phyloP scores from a whole-genome alignment of 2,113 vertebrate species.

The Sander vitreus region DNA sequence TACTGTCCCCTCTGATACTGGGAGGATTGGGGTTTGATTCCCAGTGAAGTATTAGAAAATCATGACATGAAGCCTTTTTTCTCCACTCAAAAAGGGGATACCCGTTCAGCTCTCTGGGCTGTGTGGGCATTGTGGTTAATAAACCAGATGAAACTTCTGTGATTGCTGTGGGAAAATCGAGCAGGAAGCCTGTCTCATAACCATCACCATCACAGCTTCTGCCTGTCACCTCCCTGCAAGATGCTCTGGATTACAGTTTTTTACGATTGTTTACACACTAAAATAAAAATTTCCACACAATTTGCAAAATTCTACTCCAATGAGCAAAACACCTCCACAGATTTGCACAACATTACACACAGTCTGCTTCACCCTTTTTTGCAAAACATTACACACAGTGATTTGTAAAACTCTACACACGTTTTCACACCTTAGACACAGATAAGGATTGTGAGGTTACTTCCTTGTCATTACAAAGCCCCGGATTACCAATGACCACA shows the following conservation, averaged over 20 bases:
- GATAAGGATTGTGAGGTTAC: too few relatives aligned
- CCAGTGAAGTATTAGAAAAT: background rate
- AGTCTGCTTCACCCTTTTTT: too few relatives aligned
- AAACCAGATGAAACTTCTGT: conserved; percentile 30
- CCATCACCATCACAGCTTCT: conserved; percentile 9
- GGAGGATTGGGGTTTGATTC: conserved; percentile 13
- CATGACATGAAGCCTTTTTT: background rate
- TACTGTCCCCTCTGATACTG: background rate
- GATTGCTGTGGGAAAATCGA: background rate
- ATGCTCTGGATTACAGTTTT: conserved; percentile 20
- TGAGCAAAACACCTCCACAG: too few relatives aligned
- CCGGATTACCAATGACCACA: too few relatives aligned
- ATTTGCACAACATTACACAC: too few relatives aligned
- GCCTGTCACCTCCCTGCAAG: conserved; percentile 2
- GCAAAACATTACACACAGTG: too few relatives aligned
- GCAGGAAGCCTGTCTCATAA: background rate
- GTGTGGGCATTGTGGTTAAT: background rate
- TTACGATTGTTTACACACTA: too few relatives aligned
- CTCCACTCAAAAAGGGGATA: background rate
- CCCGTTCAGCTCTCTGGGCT: background rate
- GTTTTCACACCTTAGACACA: too few relatives aligned
- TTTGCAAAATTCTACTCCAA: too few relatives aligned
- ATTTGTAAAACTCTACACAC: too few relatives aligned
- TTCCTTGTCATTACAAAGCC: too few relatives aligned
- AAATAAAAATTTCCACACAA: too few relatives aligned